These are phyloP conservation scores for Lithobates pipiens DNA, from an alignment of 2,797 vertebrate species.

Conservation along the genomic window DNA sequence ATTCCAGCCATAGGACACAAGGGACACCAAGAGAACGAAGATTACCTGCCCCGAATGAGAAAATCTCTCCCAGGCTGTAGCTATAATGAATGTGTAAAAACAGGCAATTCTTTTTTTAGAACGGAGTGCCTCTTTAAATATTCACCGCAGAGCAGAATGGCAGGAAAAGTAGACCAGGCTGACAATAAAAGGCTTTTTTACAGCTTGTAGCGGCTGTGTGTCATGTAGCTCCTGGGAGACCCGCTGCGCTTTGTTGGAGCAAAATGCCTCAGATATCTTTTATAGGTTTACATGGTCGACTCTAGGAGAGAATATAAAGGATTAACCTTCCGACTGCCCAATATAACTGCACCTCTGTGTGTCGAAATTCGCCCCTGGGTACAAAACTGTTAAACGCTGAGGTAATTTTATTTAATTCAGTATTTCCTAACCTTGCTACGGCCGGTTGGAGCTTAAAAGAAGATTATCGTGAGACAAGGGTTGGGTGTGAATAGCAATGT, in stretches of 20 bases:
- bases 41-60: not conserved
- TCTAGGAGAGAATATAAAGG: conserved; percentile 5
- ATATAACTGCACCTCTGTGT: not conserved
- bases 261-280: conserved; percentile 34
- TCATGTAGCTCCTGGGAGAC: conserved; percentile 29
- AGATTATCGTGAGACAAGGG: not conserved
- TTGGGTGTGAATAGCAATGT: not conserved
- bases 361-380: not conserved
- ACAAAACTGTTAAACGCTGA: not conserved
- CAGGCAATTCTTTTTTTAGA: not conserved
- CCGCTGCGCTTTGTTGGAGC: conserved; percentile 38
- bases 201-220: conserved; percentile 13
- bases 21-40: too few relatives aligned
- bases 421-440: not conserved
- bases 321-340: not conserved
- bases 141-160: not conserved
- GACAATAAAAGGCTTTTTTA: conserved; percentile 40
- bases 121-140: conserved; percentile 14
- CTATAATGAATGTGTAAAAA: not conserved
- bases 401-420: not conserved
- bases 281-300: conserved; percentile 30
- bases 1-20: too few relatives aligned
- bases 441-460: not conserved
- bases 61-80: not conserved
- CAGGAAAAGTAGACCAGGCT: conserved; percentile 32